Percentiles rank a stretch among this genome's conserved stretches.
phyloP scores from a whole-genome alignment of 2,113 vertebrate species.

The Micronycteris hirsuta region DNA sequence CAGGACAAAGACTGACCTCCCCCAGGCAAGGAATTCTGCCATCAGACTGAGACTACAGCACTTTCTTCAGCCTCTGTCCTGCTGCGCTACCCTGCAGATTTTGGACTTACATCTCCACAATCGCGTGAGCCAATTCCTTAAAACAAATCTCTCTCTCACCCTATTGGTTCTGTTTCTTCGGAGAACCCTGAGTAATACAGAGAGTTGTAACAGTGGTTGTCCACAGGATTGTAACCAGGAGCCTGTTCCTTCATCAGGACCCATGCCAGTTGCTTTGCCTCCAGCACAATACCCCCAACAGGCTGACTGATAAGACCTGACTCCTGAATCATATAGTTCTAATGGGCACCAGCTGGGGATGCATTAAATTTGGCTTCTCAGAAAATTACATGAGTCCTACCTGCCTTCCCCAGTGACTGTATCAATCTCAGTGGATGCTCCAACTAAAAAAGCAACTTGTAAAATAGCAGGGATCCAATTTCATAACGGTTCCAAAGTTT shows the following conservation, averaged over 20 bases:
- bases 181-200: neutral
- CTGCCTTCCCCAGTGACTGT: neutral
- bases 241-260: neutral
- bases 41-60: neutral
- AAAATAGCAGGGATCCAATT: constrained; percentile 6
- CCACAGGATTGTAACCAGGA: neutral
- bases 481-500: neutral
- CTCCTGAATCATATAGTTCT: neutral
- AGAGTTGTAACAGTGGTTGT: neutral
- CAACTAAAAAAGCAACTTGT: neutral
- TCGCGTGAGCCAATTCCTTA: neutral
- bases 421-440: neutral
- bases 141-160: neutral
- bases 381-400: neutral
- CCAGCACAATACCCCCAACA: neutral
- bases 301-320: neutral
- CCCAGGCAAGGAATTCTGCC: neutral
- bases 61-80: neutral
- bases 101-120: neutral
- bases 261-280: neutral
- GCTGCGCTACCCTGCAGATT: neutral
- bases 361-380: neutral
- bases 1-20: neutral
- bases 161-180: neutral
- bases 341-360: neutral